Evolutionary conservation across 2,797 vertebrate species (phyloP).

Genomic region (Cercopithecus mitis): DNA sequence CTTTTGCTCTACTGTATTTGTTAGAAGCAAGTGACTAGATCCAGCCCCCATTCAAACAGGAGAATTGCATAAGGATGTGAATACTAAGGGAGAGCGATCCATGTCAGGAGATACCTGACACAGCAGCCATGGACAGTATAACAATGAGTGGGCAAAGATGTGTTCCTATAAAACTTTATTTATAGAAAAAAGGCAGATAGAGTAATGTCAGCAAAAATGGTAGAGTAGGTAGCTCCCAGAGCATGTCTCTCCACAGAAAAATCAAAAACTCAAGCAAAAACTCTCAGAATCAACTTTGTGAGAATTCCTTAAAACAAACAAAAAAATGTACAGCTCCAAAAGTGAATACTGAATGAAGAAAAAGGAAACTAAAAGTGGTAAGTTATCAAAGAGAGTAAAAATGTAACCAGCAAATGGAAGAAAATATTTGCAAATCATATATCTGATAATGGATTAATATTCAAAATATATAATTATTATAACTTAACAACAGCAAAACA

Average conservation of each 20-base stretch:
- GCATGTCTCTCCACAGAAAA: background rate
- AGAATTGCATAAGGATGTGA: background rate
- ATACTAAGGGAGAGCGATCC: background rate
- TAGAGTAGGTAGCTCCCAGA: background rate
- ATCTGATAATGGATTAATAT: background rate
- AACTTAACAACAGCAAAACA: background rate
- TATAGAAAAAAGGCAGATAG: background rate
- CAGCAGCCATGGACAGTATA: background rate
- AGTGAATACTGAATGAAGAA: background rate
- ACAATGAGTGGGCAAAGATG: background rate
- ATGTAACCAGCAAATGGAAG: background rate
- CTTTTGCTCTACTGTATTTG: background rate
- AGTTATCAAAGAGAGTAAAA: background rate
- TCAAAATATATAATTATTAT: background rate
- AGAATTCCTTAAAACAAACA: background rate
- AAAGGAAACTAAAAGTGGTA: background rate
- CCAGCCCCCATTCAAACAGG: background rate
- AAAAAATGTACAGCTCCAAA: background rate
- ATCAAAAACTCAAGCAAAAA: background rate
- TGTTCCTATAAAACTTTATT: background rate
- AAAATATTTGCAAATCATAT: background rate
- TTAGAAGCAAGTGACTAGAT: background rate
- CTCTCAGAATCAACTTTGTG: background rate
- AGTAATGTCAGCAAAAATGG: background rate
- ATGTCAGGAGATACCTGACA: background rate